Conservation (phyloP, 2,888 invertebrate genomes). For the Synanthedon andrenaeformis region DNA sequence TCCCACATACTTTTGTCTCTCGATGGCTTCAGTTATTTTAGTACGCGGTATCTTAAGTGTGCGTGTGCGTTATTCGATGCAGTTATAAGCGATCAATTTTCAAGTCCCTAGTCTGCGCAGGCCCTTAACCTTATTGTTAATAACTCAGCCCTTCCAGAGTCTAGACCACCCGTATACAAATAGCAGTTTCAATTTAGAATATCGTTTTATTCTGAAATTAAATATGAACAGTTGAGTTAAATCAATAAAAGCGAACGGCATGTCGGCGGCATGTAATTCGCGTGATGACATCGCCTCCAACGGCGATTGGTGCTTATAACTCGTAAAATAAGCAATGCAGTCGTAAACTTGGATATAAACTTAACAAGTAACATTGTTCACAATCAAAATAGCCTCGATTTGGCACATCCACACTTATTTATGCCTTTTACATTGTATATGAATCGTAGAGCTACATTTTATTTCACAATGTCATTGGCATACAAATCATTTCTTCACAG, state of each 20-base stretch:
- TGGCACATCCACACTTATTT: background rate
- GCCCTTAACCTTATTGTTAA: too few relatives aligned
- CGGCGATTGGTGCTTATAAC: conserved; percentile 15
- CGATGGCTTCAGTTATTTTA: too few relatives aligned
- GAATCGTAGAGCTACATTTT: background rate
- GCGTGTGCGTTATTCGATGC: too few relatives aligned
- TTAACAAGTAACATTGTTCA: conserved; percentile 14
- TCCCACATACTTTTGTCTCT: too few relatives aligned
- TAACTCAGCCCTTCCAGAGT: background rate
- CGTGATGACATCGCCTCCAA: conserved; percentile 12
- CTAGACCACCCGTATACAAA: background rate
- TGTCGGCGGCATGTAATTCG: conserved; percentile 9
- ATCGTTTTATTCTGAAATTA: background rate
- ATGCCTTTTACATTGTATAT: background rate
- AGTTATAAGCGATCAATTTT: too few relatives aligned
- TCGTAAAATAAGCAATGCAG: conserved; percentile 17
- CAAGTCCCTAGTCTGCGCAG: background rate
- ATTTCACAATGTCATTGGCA: background rate
- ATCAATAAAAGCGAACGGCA: background rate
- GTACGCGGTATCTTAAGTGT: too few relatives aligned
- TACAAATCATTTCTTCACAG: background rate
- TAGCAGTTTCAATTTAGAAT: background rate
- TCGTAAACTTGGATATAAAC: conserved; percentile 15
- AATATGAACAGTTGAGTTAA: background rate
- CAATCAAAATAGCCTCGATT: conserved; percentile 12